Base-by-base conservation (phyloP, 2,113 vertebrate species). In the Ptilorrhoa leucosticta region DNA sequence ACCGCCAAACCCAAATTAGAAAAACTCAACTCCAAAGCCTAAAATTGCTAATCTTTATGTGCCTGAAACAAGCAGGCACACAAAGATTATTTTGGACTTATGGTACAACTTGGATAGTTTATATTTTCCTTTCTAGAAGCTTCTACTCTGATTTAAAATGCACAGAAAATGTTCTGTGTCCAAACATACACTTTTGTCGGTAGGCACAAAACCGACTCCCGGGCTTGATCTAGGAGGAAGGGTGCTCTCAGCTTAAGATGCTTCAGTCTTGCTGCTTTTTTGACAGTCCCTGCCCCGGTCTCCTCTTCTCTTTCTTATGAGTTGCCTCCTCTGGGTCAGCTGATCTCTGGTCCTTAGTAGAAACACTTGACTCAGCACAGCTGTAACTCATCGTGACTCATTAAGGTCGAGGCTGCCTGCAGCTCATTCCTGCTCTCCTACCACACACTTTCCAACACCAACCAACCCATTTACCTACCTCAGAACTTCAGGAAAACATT, bases 1-100 rank as follows among this genome's bases (percentile, higher is more conserved):
- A 0, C 1, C 1, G 11, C 8, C 21, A 19, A 37, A 24, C 24
- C 6, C 5, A 35, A 60, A 22, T 8, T 10, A 56, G 28, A 5
- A 15, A 9, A 15, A 7, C 5, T 11, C 26, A 45, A 35, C 14
- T 45, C 8, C 12, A 60, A 64, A 31, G 4, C 9, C 40, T 35
- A 51, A 83, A 82, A 24, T 24, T 40, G 8, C 26, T 83, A 13
- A 83, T 61, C 10, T 54, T 61, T 61, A 30, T 23, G 21, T 15
- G 10, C 31, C 17, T 54, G 40, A 63, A 57, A 44, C 13, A 87
- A 79, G 13, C 8, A 75, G 42, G 10, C 10, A 82, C 13, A 78
- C 6, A 53, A 75, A 63, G 6, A n/a, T 44, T 37, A 37, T 37
- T 85, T 53, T 12, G 9, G 33, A 4, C 1, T 89, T 57, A 30